Evolutionary conservation across 2,888 invertebrate species (phyloP), one percentile per base, ranked within the genome.

Genomic region (Ferdinandea cuprea): DNA sequence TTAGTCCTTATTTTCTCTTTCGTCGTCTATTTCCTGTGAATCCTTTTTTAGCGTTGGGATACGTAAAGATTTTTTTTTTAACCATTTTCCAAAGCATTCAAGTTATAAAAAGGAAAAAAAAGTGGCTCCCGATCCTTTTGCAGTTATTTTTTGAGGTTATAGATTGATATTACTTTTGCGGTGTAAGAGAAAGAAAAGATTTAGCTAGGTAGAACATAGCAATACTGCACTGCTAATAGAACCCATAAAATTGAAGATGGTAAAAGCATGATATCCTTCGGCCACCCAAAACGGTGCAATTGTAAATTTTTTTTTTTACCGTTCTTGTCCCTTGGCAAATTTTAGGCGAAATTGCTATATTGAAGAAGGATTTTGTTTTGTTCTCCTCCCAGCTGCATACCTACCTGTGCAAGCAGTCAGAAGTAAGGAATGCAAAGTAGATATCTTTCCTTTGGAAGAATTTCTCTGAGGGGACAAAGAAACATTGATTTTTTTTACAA

Each of bases 401-500:
- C 65, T 74, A 65, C 73, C 56, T 74, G 56, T 25, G 56, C 13
- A 58, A 44, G 58, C 48, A 66, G 30, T 65, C 73, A 19, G 7
- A 48, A 42, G 30, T 3, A 21, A 74, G 40, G 58, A 73, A 73
- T 74, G 65, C 58, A 56, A 56, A 74, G 65, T 40, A 15, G 19
- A 48, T 21, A 25, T 40, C 21, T 40, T 54, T 13, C n/a, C 61
- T 52, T 37, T 17, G 52, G 52, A 42, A 19, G 35, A 44, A 58
- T 69, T 63, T 54, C 37, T 37, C 46, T 30, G 7, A 54, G 25
- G 13, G 13, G 46, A 48, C 56, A 46, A 58, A 35, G 30, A 42
- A 37, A 19, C 15, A 56, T 74, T 30, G 73, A 73, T 72, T 72
- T 68, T 25, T 44, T 50, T 58, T 42, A 6, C 25, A 13, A 13